Conservation (phyloP, 1,140 invertebrate species). For the Ladona fulva region DNA sequence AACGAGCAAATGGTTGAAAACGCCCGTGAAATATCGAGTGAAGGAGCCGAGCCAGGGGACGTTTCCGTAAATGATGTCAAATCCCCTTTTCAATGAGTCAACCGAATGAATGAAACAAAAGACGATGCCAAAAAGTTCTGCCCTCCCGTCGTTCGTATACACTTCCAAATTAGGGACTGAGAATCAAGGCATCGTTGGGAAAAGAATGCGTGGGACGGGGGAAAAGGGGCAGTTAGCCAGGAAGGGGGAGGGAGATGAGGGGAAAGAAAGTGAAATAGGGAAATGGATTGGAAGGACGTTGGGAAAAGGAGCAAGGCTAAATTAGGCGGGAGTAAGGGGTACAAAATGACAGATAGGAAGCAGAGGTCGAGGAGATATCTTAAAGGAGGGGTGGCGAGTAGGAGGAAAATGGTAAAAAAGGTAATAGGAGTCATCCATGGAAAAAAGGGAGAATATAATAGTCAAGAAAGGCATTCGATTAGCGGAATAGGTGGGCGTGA, state of each 20-base stretch:
- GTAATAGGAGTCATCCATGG: too few species aligned
- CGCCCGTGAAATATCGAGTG: background rate
- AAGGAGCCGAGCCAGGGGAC: background rate
- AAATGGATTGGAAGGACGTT: background rate
- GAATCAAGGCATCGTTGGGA: background rate
- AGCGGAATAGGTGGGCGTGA: too few species aligned
- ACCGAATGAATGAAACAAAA: background rate
- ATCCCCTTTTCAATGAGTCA: background rate
- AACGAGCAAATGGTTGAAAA: background rate
- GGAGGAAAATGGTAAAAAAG: too few species aligned
- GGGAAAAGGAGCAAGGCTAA: too few species aligned
- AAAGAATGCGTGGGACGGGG: background rate
- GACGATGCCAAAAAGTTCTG: background rate
- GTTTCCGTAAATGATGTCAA: constrained; percentile 9
- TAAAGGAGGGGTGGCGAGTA: too few species aligned
- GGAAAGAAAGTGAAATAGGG: background rate
- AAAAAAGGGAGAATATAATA: too few species aligned
- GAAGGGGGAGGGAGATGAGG: background rate
- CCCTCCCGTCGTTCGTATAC: background rate
- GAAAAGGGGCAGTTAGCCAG: background rate
- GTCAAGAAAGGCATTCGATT: too few species aligned
- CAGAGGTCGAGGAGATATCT: too few species aligned
- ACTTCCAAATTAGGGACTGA: background rate
- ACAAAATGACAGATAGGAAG: too few species aligned
- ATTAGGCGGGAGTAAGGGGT: too few species aligned